phyloP scores from a whole-genome alignment of 2,797 vertebrate genomes.

The Ctenopoma multispine region DNA sequence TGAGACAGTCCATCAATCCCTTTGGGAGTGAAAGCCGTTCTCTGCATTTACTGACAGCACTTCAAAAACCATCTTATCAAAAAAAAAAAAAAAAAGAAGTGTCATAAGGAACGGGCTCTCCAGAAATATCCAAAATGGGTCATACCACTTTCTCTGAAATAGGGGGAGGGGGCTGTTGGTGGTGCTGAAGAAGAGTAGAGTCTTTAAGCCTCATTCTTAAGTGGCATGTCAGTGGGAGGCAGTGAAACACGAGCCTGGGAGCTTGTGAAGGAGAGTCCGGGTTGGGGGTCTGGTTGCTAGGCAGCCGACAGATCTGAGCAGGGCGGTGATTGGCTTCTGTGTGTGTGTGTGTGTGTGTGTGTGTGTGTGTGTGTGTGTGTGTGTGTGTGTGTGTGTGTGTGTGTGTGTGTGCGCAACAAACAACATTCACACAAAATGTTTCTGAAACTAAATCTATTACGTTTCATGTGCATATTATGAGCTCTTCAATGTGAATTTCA shows the following conservation, averaged over 20 bases:
- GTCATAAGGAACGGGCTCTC: slow-evolving; percentile 32
- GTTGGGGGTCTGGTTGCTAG: slow-evolving; percentile 69
- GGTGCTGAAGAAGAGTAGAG: slow-evolving; percentile 6
- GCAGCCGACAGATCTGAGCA: slow-evolving; percentile 58
- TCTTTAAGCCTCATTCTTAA: slow-evolving; percentile 64
- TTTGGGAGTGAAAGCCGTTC: slow-evolving; percentile 34
- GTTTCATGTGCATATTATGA: not conserved
- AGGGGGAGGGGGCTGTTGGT: not conserved
- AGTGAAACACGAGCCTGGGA: slow-evolving; percentile 71
- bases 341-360: not conserved
- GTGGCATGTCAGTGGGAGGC: slow-evolving; percentile 64
- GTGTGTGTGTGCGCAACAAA: not conserved
- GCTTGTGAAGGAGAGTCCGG: slow-evolving; percentile 47
- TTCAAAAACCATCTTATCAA: slow-evolving; percentile 34
- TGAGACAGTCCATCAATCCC: slow-evolving; percentile 30
- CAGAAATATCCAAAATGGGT: slow-evolving; percentile 21
- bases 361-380: not conserved
- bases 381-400: not conserved
- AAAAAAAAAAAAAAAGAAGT: not conserved
- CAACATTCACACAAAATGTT: no score
- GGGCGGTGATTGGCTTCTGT: slow-evolving; percentile 61
- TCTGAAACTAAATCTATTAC: not conserved
- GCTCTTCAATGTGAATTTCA: not conserved
- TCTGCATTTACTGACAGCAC: slow-evolving; percentile 52
- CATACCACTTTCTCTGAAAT: slow-evolving; percentile 42